Base-by-base conservation (phyloP, 2,888 invertebrate genomes). In the Amphipoea lucens region DNA sequence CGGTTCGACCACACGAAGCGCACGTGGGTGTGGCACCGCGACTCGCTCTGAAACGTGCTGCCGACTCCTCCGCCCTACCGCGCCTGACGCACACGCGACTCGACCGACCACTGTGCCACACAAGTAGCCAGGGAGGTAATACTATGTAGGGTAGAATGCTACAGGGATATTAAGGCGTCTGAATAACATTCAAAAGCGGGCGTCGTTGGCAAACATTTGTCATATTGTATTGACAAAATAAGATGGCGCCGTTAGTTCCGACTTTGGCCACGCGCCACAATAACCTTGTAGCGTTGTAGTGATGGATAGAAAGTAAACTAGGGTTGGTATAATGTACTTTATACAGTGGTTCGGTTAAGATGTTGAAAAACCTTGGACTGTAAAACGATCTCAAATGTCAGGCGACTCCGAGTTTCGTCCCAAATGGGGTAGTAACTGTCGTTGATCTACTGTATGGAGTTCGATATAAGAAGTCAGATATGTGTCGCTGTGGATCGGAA, bases 1-100 rank as follows among this genome's bases (percentile, higher is more conserved):
- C 98, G 98, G 92, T 99, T 99, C 97, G 99, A 99, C 95, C 99
- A 99, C 96, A 99, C 99, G 91, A 98, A 98, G 97, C 98, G 99
- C 94, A 98, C 99, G 80, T 99, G 99, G 99, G 98, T 99, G 81
- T 99, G 98, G 98, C 99, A 99, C 96, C 98, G 98, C 88, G 99
- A 99, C 97, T 98, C 98, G 90, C 98, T 98, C 94, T 98, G 95
- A 96, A 82, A 36, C 48, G 29, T n/a, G 23, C 60, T 45, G 12
- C 54, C 40, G 23, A 2, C 45, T 0, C 51, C 17, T 0, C 67
- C 36, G 36, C 74, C 23, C 60, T 17, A 4, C 69, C 20, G 60
- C 40, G n/a, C 54, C 65, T 70, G 67, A 51, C 77, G 23, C 36
- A 17, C 60, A 1, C 69, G 48, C 51, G 29, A 9, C 67, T 0